Base-by-base conservation (phyloP, 2,113 vertebrate species). In the Carollia perspicillata region DNA sequence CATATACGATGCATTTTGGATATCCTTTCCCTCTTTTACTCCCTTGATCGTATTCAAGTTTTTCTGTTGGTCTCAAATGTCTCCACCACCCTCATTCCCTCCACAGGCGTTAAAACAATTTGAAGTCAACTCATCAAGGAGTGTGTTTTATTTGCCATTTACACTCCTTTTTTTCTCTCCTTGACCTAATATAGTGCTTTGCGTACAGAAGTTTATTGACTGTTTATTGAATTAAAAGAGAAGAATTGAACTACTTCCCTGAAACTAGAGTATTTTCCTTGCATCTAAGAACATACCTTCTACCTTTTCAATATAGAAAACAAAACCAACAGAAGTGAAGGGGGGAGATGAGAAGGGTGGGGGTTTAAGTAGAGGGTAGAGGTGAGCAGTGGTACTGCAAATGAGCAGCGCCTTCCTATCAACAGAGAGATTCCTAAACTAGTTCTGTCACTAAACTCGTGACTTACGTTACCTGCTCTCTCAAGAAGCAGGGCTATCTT, bases 111-210 rank as follows among this genome's bases (percentile, higher is more conserved):
- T 80, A 74, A 83, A 89, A 53, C 5, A 93, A 74, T 89, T 20
- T 68, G n/a, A 88, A 42, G n/a, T 22, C 16, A 81, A 16, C 14
- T 37, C 58, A 58, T 53, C 20, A 42, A 78, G 68, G 16, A 71
- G 33, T 40, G 49, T 72, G 42, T 65, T 77, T 86, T 37, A 20
- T 92, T 86, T 92, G n/a, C 13, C 6, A 71, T 72, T 86, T 86
- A 23, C 30, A 33, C 26, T 37, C 5, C 85, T 55, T 77, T 8
- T 66, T 81, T 28, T 35, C 16, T 17, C 30, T 49, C 8, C 9
- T 58, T 12, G 12, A 74, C 16, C 35, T 86, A 37, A 49, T 5
- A 55, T 20, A 78, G 44, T 16, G 9, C 30, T 69, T 81, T 58
- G 40, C 4, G 5, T 18, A 17, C 63, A 74, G 20, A 60, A 66